Base-by-base conservation (phyloP, 2,888 invertebrate genomes). In the Protodeltote pygarga region DNA sequence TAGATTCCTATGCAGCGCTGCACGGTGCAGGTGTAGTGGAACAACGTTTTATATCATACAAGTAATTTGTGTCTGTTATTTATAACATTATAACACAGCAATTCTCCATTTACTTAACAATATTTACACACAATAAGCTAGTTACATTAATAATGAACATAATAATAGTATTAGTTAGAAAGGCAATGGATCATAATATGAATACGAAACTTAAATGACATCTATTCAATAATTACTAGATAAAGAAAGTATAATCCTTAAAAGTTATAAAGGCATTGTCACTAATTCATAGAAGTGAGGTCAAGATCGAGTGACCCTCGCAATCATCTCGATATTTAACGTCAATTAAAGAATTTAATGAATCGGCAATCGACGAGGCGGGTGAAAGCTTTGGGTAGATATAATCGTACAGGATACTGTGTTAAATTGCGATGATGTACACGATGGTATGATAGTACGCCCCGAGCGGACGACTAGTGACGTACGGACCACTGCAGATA, bases 331-430 rank as follows among this genome's bases (percentile, higher is more conserved):
- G 75, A 83, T 76, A 81, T 84, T 84, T 82, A 83, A 78, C 79
- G 79, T 87, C 86, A 85, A 86, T 89, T 88, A 86, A 77, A 81
- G 71, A 82, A 82, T 79, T 78, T 83, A 87, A 86, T 86, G 84
- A 89, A 82, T 86, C 81, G 74, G 71, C 73, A 64, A 77, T 77
- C 72, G 79, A 71, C 57, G 71, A 79, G 63, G 65, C 72, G 60
- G 82, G 89, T 83, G 90, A 90, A 90, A 90, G 89, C 77, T 75
- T 74, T 60, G n/a, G n/a, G n/a, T n/a, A 79, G 81, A 81, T 79
- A 69, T 75, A 84, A 89, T 85, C 84, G 57, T 73, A 58, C 66
- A 75, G 75, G 79, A 81, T 79, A 73, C 71, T 73, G 72, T 68
- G 67, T 65, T 76, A 76, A 77, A 79, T 74, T 69, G 61, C 75